Evolutionary conservation across 2,797 vertebrate species (phyloP), one percentile per base, ranked within the genome.

Genomic region (Pelodytes ibericus): DNA sequence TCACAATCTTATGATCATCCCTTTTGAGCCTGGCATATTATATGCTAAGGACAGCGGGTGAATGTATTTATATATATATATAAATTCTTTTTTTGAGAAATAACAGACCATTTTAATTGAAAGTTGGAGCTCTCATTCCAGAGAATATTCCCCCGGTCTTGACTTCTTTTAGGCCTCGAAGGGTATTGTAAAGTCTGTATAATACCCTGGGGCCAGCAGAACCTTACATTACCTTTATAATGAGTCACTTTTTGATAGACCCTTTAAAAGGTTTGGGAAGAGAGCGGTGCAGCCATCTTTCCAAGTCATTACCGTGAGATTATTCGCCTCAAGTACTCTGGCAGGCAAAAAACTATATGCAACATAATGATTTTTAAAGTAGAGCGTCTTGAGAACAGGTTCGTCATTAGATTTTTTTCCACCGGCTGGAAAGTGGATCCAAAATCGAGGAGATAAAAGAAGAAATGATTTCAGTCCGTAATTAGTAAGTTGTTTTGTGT

Each of bases 171-270:
- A 25, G n/a, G 16, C 44, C 41, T 61, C 16, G 25, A 30, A 33
- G 53, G 26, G 57, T 63, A 56, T 57, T 57, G 51, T 69, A 68
- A 24, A 73, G 57, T 18, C 22, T 7, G 26, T 63, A 44, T 74
- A 69, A 73, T 11, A 39, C 71, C 71, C n/a, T 39, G n/a, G 39
- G 64, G 77, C 64, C 44, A 68, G 62, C 56, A 62, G 26, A 33
- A 58, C 41, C 58, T 56, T 18, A 30, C 44, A 53, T 72, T 79
- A 53, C 47, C 44, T 57, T 61, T 29, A 26, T 60, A 59, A 60
- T 69, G 60, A 72, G 63, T 60, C 64, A 31, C 64, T 67, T 73
- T 74, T 49, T 62, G 76, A 69, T 63, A 72, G 68, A 73, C 63
- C 76, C 68, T 72, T 79, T 73, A 69, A 47, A 26, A 62, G 26